A percentile compares a stretch with the other conserved stretches of the same genome.
These are phyloP conservation scores for Pelusios castaneus DNA, from an alignment of 2,113 vertebrate species.

Conservation along the genomic window DNA sequence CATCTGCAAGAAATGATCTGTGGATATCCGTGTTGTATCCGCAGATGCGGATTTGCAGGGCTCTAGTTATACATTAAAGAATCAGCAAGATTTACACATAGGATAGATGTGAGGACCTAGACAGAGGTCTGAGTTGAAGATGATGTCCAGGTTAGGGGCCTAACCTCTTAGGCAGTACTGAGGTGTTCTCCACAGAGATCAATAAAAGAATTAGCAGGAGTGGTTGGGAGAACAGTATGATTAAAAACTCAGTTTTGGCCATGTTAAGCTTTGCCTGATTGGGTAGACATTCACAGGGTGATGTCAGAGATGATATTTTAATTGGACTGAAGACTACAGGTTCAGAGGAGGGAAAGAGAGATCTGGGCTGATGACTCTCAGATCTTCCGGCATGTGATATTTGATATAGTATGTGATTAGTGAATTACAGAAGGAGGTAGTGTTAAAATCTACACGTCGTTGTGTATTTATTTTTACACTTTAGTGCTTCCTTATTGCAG, in stretches of 20 bases:
- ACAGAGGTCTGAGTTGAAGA: background rate
- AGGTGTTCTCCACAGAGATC: background rate
- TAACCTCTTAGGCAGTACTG: background rate
- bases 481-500: background rate
- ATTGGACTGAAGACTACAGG: background rate
- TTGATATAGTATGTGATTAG: background rate
- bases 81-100: background rate
- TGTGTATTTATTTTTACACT: fast-evolving
- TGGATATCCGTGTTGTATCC: no score
- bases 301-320: background rate
- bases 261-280: background rate
- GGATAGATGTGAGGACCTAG: background rate
- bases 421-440: background rate
- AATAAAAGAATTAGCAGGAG: background rate
- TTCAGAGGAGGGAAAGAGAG: background rate
- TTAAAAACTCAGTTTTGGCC: background rate
- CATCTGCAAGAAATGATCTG: no score
- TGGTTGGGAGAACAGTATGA: background rate
- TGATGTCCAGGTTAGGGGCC: background rate
- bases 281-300: background rate
- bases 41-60: no score
- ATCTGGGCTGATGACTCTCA: background rate
- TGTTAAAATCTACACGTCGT: background rate
- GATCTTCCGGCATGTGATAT: background rate
- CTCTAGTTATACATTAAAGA: no score